phyloP scores from a whole-genome alignment of 2,888 invertebrate species.

The Malthinus flaveolus region DNA sequence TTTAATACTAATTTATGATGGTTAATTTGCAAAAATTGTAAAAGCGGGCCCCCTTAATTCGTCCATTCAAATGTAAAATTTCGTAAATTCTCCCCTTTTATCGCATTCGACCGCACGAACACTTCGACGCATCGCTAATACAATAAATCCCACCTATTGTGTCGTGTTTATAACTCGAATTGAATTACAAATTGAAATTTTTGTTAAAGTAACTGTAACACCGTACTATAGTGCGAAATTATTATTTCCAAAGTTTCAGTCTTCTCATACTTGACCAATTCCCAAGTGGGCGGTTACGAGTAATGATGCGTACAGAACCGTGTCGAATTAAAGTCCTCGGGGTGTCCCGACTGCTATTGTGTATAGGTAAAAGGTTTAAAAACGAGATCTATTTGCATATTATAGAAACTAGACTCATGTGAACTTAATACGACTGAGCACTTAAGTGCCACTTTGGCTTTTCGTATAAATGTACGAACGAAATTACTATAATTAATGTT shows the following conservation, averaged over 20 bases:
- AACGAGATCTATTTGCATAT: neutral
- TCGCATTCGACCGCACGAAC: too few species aligned
- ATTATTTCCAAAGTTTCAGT: conserved; percentile 1
- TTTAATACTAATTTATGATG: neutral
- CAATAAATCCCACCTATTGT: too few species aligned
- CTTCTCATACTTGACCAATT: conserved; percentile 24
- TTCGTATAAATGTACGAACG: too few species aligned
- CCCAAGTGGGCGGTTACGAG: conserved; percentile 25
- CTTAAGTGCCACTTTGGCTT: too few species aligned
- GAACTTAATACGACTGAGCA: neutral
- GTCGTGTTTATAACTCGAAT: too few species aligned
- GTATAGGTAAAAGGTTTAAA: neutral
- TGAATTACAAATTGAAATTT: too few species aligned
- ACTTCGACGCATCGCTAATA: too few species aligned
- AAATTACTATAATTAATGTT: too few species aligned
- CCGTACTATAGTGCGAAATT: too few species aligned
- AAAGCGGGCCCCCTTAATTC: neutral
- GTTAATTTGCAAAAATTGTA: neutral
- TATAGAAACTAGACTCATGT: neutral
- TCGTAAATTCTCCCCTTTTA: too few species aligned
- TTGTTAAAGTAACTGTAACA: too few species aligned
- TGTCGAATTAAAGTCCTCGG: conserved; percentile 12
- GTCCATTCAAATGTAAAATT: neutral
- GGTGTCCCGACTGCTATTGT: neutral
- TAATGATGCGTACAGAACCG: conserved; percentile 29